Conservation (phyloP, 1,140 invertebrate species). For the Drosophila lowei region DNA sequence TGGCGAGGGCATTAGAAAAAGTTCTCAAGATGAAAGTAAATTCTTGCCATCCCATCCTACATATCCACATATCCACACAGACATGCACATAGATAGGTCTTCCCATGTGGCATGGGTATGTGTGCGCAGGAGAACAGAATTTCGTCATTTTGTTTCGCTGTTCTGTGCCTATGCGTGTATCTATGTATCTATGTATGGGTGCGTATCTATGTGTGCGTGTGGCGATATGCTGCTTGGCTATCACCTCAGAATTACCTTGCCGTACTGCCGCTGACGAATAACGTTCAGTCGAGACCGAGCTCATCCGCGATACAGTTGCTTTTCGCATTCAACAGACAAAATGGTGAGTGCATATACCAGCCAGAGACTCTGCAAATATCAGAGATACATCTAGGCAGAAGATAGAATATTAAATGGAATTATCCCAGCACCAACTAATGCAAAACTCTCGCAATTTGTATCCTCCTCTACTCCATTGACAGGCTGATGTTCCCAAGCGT, state of each 20-base stretch:
- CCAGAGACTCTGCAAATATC: constrained; percentile 28
- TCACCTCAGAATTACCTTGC: constrained; percentile 83
- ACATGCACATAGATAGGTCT: too few species aligned
- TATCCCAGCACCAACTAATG: constrained; percentile 25
- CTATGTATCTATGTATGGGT: constrained; percentile 18
- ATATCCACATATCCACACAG: constrained; percentile 11
- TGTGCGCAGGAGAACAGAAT: constrained; percentile 57
- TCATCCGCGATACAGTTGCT: constrained; percentile 83
- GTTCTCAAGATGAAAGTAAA: constrained; percentile 79
- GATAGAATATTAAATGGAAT: neutral
- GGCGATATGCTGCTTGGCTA: constrained; percentile 50
- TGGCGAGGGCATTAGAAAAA: constrained; percentile 45
- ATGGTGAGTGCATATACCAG: constrained; percentile 74
- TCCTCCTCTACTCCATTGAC: constrained; percentile 53
- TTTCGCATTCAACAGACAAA: constrained; percentile 82
- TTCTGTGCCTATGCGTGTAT: neutral
- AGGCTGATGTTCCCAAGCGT: constrained; percentile 83
- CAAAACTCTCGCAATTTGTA: constrained; percentile 33
- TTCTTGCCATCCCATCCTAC: constrained; percentile 63
- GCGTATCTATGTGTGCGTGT: constrained; percentile 27
- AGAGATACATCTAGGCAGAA: constrained; percentile 27
- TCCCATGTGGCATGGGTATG: constrained; percentile 7
- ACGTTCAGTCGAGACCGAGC: constrained; percentile 83
- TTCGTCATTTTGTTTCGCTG: constrained; percentile 42
- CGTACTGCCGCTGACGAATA: constrained; percentile 78